phyloP scores from a whole-genome alignment of 2,797 vertebrate genomes.

The Orestias chungarensis region DNA sequence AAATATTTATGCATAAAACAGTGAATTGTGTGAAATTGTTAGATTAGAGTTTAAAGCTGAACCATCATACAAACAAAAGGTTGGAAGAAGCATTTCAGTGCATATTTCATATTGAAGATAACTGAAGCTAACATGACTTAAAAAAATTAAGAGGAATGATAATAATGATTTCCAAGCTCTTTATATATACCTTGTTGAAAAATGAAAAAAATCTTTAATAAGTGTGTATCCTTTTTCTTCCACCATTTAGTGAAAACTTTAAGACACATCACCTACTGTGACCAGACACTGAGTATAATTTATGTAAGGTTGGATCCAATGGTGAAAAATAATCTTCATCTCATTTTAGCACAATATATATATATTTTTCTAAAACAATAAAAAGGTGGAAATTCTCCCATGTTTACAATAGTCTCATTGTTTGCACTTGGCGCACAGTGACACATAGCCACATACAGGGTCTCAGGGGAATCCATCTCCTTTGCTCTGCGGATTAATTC shows the following conservation, averaged over 20 bases:
- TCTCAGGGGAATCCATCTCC: conserved; percentile 44
- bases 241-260: neutral
- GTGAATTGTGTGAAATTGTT: neutral
- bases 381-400: conserved; percentile 15
- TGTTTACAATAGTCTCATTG: conserved; percentile 17
- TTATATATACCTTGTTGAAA: neutral
- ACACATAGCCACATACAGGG: conserved; percentile 52
- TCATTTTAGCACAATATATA: neutral
- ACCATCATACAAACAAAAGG: neutral
- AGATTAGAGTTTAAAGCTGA: neutral
- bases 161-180: neutral
- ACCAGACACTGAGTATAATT: neutral
- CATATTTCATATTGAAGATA: neutral
- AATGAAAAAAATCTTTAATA: neutral
- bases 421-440: conserved; percentile 31
- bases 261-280: neutral
- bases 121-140: too few species aligned
- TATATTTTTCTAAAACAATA: neutral
- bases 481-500: conserved; percentile 48
- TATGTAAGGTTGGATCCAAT: neutral
- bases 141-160: neutral
- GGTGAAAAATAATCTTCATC: neutral
- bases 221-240: neutral
- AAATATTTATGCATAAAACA: neutral
- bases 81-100: neutral